Base-by-base conservation (phyloP, 2,797 vertebrate species). In the Anniella stebbinsi region DNA sequence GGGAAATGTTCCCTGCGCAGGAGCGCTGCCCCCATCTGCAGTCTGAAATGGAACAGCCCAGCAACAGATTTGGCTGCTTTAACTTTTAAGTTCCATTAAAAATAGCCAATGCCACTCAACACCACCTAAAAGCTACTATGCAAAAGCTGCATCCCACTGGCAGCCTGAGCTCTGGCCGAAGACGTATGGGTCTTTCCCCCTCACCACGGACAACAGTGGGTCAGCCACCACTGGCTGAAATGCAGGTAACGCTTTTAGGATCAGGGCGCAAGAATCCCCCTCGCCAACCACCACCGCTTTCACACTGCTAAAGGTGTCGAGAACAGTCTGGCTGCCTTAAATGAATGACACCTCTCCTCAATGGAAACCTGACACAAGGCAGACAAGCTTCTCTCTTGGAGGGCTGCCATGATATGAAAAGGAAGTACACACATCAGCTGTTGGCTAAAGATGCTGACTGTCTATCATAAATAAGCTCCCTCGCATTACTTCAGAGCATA, bases 1-100 rank as follows among this genome's bases (percentile, higher is more conserved):
- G 10, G 51, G 51, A 51, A 69, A 91, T 93, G 89, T 90, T 93
- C 92, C 92, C 0, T 25, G 80, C 89, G 86, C 88, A 54, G 86
- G 72, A 45, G 28, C 57, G 41, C 33, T 69, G 60, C 60, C 69
- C 18, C 36, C 18, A 80, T 30, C 18, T 54, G 33, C 28, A 93
- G 45, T 84, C n/a, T 0, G 51, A 80, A 54, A 33, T 8, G 48
- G 30, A 33, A 33, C 8, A 54, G 15, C 77, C 15, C 30, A n/a
- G n/a, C 8, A 45, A 73, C n/a, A 63, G 21, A 63, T 21, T 23
- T 63, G 23, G 21, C 21, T 63, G 60, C 23, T 25, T 63, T 63
- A 1, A 6, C 60, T 63, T 3, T 63, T 63, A 63, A 23, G 60
- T 25, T 63, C 60, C 60, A 63, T 63, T 63, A 21, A 21, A 63